A percentile compares a stretch with the other conserved stretches of the same genome.
These are phyloP conservation scores for Coelogynopora nodosa DNA, from an alignment of 2,888 invertebrate genomes.

Conservation along the genomic window DNA sequence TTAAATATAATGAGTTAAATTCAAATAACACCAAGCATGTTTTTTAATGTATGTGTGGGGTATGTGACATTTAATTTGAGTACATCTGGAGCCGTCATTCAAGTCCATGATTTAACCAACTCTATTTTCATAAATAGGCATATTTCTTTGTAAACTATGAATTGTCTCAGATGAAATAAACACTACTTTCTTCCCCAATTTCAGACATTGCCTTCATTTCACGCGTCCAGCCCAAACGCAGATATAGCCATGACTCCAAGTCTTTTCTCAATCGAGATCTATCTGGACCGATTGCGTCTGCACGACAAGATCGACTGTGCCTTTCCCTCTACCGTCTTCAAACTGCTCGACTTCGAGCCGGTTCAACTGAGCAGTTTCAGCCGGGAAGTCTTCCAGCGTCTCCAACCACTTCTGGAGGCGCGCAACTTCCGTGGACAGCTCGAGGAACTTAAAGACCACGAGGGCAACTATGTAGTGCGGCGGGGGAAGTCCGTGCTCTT, in stretches of 20 bases:
- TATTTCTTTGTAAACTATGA: no score
- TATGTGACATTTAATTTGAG: no score
- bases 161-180: no score
- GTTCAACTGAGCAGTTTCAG: neutral
- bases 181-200: no score
- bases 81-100: no score
- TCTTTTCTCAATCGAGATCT: conserved; percentile 34
- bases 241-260: neutral
- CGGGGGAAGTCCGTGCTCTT: conserved; percentile 30
- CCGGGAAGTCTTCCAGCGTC: neutral
- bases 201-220: no score
- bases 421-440: neutral
- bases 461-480: conserved; percentile 29
- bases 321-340: conserved; percentile 35
- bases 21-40: no score
- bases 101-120: no score
- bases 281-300: conserved; percentile 36
- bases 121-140: no score
- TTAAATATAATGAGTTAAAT: no score
- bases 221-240: no score
- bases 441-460: conserved; percentile 38
- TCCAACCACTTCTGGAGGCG: conserved; percentile 1
- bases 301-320: neutral
- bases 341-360: conserved; percentile 36
- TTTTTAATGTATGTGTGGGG: no score